A percentile compares a stretch with the other conserved stretches of the same genome.
Evolutionary conservation across 1,140 invertebrate species (phyloP).

Genomic region (Drosophila azteca): DNA sequence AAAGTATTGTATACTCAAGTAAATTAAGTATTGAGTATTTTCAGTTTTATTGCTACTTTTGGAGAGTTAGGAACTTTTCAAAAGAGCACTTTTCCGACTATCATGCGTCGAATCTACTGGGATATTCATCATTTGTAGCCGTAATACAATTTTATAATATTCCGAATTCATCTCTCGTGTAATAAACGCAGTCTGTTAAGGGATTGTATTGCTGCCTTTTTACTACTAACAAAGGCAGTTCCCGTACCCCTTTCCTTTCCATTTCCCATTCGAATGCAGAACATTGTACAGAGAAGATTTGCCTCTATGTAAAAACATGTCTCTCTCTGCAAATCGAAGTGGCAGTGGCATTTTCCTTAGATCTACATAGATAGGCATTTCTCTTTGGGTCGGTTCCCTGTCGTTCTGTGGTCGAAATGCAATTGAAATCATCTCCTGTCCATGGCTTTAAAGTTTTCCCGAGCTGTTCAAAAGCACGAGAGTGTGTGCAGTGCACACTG

Average conservation of each 20-base stretch:
- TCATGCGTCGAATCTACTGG: too few relatives aligned
- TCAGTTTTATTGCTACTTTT: too few relatives aligned
- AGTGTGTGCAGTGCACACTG: too few relatives aligned
- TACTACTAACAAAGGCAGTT: constrained; percentile 37
- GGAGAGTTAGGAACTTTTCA: too few relatives aligned
- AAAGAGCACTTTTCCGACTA: too few relatives aligned
- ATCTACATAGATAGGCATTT: not conserved
- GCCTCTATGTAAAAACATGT: constrained; percentile 4
- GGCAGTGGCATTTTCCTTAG: not conserved
- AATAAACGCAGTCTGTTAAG: too few relatives aligned
- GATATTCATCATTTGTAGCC: too few relatives aligned
- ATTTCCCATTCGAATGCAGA: constrained; percentile 19
- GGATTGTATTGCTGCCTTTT: constrained; percentile 48
- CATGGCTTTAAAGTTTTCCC: not conserved
- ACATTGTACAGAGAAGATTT: constrained; percentile 10
- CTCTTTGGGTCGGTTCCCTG: constrained; percentile 26
- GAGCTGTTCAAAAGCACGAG: constrained; percentile 5
- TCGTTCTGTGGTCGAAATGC: constrained; percentile 36
- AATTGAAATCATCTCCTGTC: constrained; percentile 52
- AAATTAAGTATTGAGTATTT: too few relatives aligned
- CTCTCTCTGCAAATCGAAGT: constrained; percentile 14
- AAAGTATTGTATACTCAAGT: too few relatives aligned
- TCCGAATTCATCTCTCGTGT: too few relatives aligned
- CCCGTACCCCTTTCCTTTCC: constrained; percentile 12
- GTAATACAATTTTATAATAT: too few relatives aligned